phyloP scores from a whole-genome alignment of 2,797 vertebrate genomes.

The Pyrocephalus nanus region DNA sequence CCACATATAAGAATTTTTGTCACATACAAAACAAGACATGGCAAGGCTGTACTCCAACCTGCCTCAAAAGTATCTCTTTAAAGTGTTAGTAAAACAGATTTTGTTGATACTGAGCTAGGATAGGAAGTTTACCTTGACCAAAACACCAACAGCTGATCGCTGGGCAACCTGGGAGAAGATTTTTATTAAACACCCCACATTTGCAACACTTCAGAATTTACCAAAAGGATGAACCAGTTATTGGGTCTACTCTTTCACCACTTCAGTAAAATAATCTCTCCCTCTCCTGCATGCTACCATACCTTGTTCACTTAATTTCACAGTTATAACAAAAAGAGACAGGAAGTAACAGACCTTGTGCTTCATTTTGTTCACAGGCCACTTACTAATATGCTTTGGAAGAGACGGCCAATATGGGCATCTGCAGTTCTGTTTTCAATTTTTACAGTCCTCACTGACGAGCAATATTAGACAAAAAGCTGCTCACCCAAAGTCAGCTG shows the following conservation, averaged over 20 bases:
- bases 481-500: background rate
- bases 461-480: background rate
- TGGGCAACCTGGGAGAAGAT: background rate
- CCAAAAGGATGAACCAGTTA: background rate
- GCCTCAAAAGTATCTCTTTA: background rate
- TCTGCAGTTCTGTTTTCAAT: background rate
- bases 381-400: background rate
- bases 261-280: background rate
- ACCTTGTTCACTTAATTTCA: background rate
- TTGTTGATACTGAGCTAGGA: constrained; percentile 1
- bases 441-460: background rate
- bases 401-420: background rate
- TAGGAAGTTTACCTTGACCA: background rate
- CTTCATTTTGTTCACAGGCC: background rate
- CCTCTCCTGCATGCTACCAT: background rate
- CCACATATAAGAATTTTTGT: background rate
- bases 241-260: background rate
- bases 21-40: background rate
- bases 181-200: background rate
- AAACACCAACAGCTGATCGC: background rate
- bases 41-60: background rate
- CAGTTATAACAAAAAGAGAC: background rate
- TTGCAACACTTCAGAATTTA: background rate
- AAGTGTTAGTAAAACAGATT: background rate
- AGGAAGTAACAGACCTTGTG: background rate